A percentile compares a stretch with the other conserved stretches of the same genome.
These are phyloP conservation scores for Ailuropoda melanoleuca DNA, from an alignment of 2,113 vertebrate species.

Conservation along the genomic window DNA sequence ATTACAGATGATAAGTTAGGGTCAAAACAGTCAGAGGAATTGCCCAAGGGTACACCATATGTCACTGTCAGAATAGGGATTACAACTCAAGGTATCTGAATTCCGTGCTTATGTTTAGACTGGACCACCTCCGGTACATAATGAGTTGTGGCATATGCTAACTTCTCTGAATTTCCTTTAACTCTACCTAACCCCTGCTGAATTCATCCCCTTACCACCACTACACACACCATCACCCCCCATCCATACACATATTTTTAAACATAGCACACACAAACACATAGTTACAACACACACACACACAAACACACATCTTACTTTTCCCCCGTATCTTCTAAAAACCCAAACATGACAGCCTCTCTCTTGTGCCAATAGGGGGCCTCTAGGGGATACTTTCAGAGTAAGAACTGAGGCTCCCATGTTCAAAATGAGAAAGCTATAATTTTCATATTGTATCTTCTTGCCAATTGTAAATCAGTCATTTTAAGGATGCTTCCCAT, in stretches of 20 bases:
- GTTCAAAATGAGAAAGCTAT: slow-evolving; percentile 76
- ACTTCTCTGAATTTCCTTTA: background rate
- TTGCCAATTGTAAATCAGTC: slow-evolving; percentile 88
- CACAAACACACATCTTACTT: background rate
- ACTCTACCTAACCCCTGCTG: background rate
- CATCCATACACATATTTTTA: background rate
- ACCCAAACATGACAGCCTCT: background rate
- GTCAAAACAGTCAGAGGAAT: slow-evolving; percentile 38
- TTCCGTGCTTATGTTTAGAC: background rate
- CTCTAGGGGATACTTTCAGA: slow-evolving; percentile 56
- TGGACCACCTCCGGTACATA: background rate
- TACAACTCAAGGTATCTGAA: slow-evolving; percentile 28
- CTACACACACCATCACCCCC: fast-evolving
- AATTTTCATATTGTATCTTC: slow-evolving; percentile 86
- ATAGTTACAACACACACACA: no score
- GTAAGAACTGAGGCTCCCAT: slow-evolving; percentile 57
- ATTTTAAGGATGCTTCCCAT: slow-evolving; percentile 88
- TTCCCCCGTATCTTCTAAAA: background rate
- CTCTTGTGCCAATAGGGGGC: slow-evolving; percentile 26
- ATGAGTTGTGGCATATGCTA: background rate
- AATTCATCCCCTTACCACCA: background rate
- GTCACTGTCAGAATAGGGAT: slow-evolving; percentile 45
- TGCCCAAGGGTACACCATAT: background rate
- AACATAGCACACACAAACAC: background rate
- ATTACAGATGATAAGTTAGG: slow-evolving; percentile 55